Evolutionary conservation across 2,888 invertebrate genomes (phyloP).

Genomic region (Elmis aenea): DNA sequence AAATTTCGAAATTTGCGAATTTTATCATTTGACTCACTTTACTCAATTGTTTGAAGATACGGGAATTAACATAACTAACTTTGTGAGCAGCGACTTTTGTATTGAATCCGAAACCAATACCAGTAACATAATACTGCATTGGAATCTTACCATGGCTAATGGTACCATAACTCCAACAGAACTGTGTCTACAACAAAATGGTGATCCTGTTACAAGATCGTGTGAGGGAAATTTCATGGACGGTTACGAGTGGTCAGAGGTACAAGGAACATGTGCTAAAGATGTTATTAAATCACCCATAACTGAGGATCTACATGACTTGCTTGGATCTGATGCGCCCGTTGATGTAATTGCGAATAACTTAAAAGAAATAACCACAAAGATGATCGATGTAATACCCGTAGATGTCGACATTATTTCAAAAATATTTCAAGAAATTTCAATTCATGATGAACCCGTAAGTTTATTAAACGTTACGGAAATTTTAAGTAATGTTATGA

Average conservation of each 20-base stretch:
- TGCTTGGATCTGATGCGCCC: background rate
- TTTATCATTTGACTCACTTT: conserved; percentile 52
- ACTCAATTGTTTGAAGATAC: conserved; percentile 46
- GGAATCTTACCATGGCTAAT: conserved; percentile 49
- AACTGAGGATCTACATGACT: background rate
- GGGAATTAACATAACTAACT: no score
- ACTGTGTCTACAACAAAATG: conserved; percentile 54
- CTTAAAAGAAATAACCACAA: background rate
- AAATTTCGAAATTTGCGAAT: conserved; percentile 49
- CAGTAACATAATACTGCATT: conserved; percentile 23
- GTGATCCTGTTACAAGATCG: conserved; percentile 52
- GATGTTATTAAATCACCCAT: background rate
- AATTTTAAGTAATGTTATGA: conserved; percentile 5
- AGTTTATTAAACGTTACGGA: background rate
- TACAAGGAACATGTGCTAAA: conserved; percentile 27
- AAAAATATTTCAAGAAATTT: background rate
- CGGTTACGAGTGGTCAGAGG: conserved; percentile 51
- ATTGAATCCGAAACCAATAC: conserved; percentile 8
- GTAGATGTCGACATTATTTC: background rate
- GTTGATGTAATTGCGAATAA: background rate
- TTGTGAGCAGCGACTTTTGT: conserved; percentile 21
- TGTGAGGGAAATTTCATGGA: conserved; percentile 52
- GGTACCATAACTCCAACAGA: conserved; percentile 50
- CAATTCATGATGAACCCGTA: background rate
- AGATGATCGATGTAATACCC: background rate